Percentiles rank a stretch among this genome's conserved stretches.
phyloP scores from a whole-genome alignment of 2,113 vertebrate species.

The Vireo altiloquus region DNA sequence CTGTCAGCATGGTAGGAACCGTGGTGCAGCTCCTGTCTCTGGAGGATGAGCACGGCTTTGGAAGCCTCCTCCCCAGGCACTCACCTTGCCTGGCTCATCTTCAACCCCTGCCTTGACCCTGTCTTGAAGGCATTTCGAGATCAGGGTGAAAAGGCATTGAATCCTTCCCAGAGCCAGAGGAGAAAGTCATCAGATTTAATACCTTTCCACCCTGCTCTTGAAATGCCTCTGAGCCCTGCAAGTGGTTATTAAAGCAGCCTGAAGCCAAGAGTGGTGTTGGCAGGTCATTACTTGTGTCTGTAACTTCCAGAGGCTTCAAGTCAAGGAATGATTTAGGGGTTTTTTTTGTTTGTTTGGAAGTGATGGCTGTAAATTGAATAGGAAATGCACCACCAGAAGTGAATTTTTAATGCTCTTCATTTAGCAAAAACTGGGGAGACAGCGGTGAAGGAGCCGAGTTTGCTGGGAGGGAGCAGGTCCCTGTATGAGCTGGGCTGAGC shows the following conservation, averaged over 20 bases:
- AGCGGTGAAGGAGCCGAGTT: accelerated
- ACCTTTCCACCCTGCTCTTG: neutral
- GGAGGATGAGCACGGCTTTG: neutral
- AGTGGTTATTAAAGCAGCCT: neutral
- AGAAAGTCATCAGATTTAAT: neutral
- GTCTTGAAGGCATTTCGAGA: accelerated
- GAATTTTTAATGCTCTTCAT: neutral
- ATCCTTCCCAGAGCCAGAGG: neutral
- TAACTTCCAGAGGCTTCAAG: neutral
- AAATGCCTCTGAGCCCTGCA: neutral
- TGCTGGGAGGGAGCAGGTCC: neutral
- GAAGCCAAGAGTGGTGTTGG: neutral
- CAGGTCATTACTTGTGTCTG: neutral
- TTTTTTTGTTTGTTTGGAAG: neutral
- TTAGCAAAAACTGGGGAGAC: neutral
- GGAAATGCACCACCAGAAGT: neutral
- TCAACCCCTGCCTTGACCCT: neutral
- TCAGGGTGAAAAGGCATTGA: neutral
- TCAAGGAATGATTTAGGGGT: neutral
- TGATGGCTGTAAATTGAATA: neutral
- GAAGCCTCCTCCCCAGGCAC: neutral
- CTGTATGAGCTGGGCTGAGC: neutral
- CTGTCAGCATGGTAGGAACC: slow-evolving; percentile 19
- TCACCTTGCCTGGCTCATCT: neutral
- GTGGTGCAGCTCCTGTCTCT: neutral